Conservation (phyloP, 1,140 invertebrate genomes). For the Polyergus mexicanus region DNA sequence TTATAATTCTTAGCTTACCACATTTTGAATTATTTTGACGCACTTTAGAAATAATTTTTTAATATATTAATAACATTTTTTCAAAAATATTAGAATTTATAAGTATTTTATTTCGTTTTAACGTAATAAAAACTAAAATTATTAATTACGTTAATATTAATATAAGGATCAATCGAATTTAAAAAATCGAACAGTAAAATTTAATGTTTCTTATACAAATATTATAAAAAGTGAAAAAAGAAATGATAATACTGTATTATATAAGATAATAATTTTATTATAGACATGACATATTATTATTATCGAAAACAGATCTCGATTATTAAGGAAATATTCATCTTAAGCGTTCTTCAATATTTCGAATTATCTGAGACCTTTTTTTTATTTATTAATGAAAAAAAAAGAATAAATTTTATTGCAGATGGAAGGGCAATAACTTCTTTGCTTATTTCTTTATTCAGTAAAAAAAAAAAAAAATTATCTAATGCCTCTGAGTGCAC, state of each 20-base stretch:
- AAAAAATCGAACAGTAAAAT: neutral
- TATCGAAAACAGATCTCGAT: neutral
- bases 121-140: neutral
- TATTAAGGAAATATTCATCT: neutral
- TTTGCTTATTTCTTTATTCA: slow-evolving; percentile 23
- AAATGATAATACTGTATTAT: neutral
- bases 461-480: slow-evolving; percentile 12
- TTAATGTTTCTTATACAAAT: neutral
- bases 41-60: neutral
- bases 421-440: neutral
- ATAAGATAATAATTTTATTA: slow-evolving; percentile 7
- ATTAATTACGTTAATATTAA: neutral
- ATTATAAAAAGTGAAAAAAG: neutral
- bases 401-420: neutral
- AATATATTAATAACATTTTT: neutral
- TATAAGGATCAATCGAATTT: neutral
- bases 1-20: neutral
- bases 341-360: neutral
- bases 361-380: neutral
- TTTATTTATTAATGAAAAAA: neutral
- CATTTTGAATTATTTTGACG: neutral
- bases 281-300: neutral
- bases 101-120: neutral
- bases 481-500: slow-evolving; percentile 4
- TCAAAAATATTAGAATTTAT: neutral